Conservation (phyloP, 2,113 vertebrate species). For the Cynoglossus semilaevis region DNA sequence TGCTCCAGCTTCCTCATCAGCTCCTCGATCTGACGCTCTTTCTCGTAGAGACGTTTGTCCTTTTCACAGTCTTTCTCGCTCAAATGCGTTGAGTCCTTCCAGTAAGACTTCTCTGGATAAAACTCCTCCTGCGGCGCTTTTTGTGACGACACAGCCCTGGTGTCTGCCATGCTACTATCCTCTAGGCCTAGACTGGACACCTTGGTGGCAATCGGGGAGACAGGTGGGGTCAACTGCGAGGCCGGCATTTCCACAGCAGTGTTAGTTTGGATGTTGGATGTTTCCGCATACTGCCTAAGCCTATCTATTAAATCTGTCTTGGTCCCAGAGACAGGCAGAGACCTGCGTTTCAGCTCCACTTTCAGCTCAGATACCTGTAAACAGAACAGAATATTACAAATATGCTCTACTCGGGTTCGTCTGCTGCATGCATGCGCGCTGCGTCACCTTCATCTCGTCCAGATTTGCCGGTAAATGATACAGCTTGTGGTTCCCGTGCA, state of each 20-base stretch:
- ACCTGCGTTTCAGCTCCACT: slow-evolving; percentile 91
- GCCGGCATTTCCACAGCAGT: slow-evolving; percentile 57
- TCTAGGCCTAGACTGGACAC: slow-evolving; percentile 82
- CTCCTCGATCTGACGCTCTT: slow-evolving; percentile 94
- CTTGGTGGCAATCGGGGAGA: slow-evolving; percentile 85
- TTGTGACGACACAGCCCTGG: slow-evolving; percentile 49
- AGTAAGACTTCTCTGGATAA: slow-evolving; percentile 70
- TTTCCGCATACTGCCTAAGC: slow-evolving; percentile 67
- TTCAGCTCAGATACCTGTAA: slow-evolving; percentile 93
- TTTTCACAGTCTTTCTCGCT: slow-evolving; percentile 88
- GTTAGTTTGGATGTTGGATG: slow-evolving; percentile 46
- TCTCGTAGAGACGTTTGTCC: slow-evolving; percentile 92
- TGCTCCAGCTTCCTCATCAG: slow-evolving; percentile 92
- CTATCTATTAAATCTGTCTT: slow-evolving; percentile 96
- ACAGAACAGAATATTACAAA: slow-evolving; percentile 10
- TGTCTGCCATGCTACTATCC: slow-evolving; percentile 75
- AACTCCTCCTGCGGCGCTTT: slow-evolving; percentile 58
- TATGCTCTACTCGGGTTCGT: neutral
- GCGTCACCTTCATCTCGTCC: slow-evolving; percentile 94
- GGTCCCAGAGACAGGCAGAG: slow-evolving; percentile 93
- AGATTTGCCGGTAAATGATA: slow-evolving; percentile 86
- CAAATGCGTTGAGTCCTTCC: slow-evolving; percentile 87
- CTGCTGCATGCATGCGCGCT: neutral
- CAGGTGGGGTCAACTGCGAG: slow-evolving; percentile 79
- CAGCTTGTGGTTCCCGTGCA: slow-evolving; percentile 73